Percentiles rank a stretch among this genome's conserved stretches.
phyloP scores from a whole-genome alignment of 2,888 invertebrate species.

The Apamea anceps region DNA sequence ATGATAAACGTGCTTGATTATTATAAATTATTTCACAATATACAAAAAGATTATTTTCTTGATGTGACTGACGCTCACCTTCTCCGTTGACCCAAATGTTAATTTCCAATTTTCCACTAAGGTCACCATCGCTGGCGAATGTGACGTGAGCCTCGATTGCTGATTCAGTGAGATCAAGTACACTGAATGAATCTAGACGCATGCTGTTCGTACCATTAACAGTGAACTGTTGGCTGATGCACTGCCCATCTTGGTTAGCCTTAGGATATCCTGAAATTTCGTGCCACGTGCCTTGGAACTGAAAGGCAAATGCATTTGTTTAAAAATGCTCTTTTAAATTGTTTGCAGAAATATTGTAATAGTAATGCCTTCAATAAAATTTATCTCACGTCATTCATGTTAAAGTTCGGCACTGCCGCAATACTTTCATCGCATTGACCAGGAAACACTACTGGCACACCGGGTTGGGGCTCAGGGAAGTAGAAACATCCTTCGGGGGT shows the following conservation, averaged over 20 bases:
- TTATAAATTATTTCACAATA: neutral
- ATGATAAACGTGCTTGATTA: neutral
- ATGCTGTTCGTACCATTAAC: slow-evolving; percentile 63
- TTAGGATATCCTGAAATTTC: slow-evolving; percentile 79
- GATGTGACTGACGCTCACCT: slow-evolving; percentile 1
- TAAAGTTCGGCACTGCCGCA: slow-evolving; percentile 73
- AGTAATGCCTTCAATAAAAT: neutral
- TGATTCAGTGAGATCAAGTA: slow-evolving; percentile 69
- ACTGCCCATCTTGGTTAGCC: slow-evolving; percentile 75
- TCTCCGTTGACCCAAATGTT: slow-evolving; percentile 51
- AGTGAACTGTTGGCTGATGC: slow-evolving; percentile 76
- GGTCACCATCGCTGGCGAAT: slow-evolving; percentile 66
- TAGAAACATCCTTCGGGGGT: slow-evolving; percentile 79
- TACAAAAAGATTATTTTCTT: slow-evolving; percentile 54
- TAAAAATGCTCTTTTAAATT: slow-evolving; percentile 53
- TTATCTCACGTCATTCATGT: slow-evolving; percentile 69
- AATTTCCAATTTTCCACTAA: slow-evolving; percentile 75
- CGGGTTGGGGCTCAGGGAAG: slow-evolving; percentile 74
- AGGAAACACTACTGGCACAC: slow-evolving; percentile 77
- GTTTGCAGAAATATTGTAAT: accelerated
- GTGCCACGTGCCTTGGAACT: slow-evolving; percentile 78
- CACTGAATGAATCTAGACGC: slow-evolving; percentile 70
- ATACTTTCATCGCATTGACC: slow-evolving; percentile 79
- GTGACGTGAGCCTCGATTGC: slow-evolving; percentile 66
- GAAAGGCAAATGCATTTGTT: slow-evolving; percentile 32